Evolutionary conservation across 2,113 vertebrate genomes (phyloP), one percentile per base, ranked within the genome.

Genomic region (Hippocampus guttulatus): DNA sequence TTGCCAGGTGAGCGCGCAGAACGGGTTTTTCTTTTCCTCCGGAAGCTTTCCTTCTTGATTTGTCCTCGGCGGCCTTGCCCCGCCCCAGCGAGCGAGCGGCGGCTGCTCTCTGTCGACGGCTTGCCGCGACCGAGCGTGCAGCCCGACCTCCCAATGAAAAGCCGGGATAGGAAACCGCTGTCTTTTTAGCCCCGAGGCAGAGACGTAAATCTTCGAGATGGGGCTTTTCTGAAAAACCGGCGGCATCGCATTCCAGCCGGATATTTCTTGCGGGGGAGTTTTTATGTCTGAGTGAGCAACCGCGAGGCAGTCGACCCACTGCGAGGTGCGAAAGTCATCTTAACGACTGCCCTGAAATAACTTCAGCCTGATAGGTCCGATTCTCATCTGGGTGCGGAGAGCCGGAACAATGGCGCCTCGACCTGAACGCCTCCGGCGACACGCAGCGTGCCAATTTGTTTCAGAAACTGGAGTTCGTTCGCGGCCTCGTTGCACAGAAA

Each of bases 401-500:
- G 27, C 58, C 1, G 16, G 58, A 30, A 30, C 58, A 60, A 60
- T 30, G 14, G 57, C 2, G 25, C 18, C 58, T 33, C 0, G 33
- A 61, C 64, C 60, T 60, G 72, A 33, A 76, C 64, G 67, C 47
- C 60, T 63, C 66, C 64, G 12, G 74, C 20, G n/a, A 69, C 14
- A 6, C 62, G 71, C 71, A 77, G 82, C 74, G 74, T 77, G 78
- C 66, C 72, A 71, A 81, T 83, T 76, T 83, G 72, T 64, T 78
- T 76, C 65, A 75, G 69, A 83, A 86, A 85, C 72, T 68, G 33
- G 25, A 80, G 71, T 74, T 81, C 74, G 84, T 88, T 80, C 79
- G 78, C 4, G n/a, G 62, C 52, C 75, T 85, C 81, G 82, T 88
- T 88, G 79, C 27, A 81, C 43, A 25, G 57, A 70, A 65, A 76